Evolutionary conservation across 2,888 invertebrate genomes (phyloP).

Genomic region (Himalopsyche japonica): DNA sequence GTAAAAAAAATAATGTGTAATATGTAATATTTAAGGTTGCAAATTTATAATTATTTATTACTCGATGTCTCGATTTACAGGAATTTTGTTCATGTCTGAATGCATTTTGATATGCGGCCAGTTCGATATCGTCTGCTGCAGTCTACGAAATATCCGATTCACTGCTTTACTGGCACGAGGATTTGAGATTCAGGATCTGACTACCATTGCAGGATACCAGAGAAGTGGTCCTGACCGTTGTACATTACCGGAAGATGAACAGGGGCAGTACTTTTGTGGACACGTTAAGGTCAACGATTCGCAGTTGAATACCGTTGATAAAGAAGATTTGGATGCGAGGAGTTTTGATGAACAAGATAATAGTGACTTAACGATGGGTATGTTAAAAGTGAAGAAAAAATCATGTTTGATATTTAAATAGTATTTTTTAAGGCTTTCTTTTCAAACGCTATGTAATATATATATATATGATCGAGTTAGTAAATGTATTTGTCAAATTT

Average conservation of each 20-base stretch:
- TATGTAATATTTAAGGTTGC: no score
- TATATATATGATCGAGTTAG: no score
- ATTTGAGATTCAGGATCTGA: conserved; percentile 7
- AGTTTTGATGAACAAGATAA: not conserved
- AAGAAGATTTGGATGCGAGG: not conserved
- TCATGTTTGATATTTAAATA: no score
- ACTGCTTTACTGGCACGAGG: conserved; percentile 24
- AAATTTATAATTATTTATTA: no score
- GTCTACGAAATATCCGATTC: conserved; percentile 39
- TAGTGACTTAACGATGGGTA: not conserved
- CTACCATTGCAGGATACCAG: conserved; percentile 11
- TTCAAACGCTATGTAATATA: no score
- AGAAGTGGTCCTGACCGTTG: conserved; percentile 20
- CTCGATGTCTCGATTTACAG: not conserved
- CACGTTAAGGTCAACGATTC: conserved; percentile 22
- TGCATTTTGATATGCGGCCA: conserved; percentile 41
- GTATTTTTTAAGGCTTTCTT: no score
- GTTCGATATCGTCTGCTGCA: conserved; percentile 42
- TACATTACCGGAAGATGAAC: conserved; percentile 34
- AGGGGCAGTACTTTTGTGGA: conserved; percentile 13
- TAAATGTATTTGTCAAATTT: no score
- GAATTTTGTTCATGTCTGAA: conserved; percentile 26
- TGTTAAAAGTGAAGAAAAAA: no score
- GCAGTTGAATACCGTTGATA: not conserved
- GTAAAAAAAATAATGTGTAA: no score